Percentiles rank a stretch among this genome's conserved stretches.
Conservation (phyloP, 1,140 invertebrate genomes). For the Drosophila elegans region DNA sequence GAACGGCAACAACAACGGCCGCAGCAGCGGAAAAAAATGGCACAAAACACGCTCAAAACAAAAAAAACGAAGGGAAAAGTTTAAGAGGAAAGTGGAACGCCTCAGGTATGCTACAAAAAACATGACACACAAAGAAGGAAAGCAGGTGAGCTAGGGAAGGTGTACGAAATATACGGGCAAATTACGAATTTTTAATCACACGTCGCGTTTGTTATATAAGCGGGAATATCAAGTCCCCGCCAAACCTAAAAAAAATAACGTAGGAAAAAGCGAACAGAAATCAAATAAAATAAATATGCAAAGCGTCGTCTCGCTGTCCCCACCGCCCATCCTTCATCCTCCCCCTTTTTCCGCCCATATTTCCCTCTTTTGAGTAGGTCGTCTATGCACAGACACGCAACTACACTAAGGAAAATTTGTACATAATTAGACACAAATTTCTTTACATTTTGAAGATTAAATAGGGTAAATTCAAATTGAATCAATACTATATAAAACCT, state of each 20-base stretch:
- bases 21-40: slow-evolving; percentile 37
- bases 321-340: background rate
- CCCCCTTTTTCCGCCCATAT: slow-evolving; percentile 7
- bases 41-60: slow-evolving; percentile 61
- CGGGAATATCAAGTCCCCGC: slow-evolving; percentile 13
- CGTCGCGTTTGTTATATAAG: slow-evolving; percentile 72
- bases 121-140: slow-evolving; percentile 51
- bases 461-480: too few species aligned
- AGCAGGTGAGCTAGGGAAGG: slow-evolving; percentile 10
- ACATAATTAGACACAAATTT: background rate
- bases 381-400: slow-evolving; percentile 78
- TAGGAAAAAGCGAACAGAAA: slow-evolving; percentile 57
- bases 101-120: slow-evolving; percentile 47
- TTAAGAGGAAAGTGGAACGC: slow-evolving; percentile 43
- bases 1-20: slow-evolving; percentile 31
- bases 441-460: too few species aligned
- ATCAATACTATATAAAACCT: too few species aligned
- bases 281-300: slow-evolving; percentile 83
- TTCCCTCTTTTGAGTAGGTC: slow-evolving; percentile 65
- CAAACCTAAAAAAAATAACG: slow-evolving; percentile 24
- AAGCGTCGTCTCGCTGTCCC: slow-evolving; percentile 63
- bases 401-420: slow-evolving; percentile 10
- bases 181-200: slow-evolving; percentile 82
- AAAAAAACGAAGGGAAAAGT: slow-evolving; percentile 9
- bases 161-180: slow-evolving; percentile 51